Conservation (phyloP, 2,113 vertebrate genomes). For the Protobothrops flavoviridis region DNA sequence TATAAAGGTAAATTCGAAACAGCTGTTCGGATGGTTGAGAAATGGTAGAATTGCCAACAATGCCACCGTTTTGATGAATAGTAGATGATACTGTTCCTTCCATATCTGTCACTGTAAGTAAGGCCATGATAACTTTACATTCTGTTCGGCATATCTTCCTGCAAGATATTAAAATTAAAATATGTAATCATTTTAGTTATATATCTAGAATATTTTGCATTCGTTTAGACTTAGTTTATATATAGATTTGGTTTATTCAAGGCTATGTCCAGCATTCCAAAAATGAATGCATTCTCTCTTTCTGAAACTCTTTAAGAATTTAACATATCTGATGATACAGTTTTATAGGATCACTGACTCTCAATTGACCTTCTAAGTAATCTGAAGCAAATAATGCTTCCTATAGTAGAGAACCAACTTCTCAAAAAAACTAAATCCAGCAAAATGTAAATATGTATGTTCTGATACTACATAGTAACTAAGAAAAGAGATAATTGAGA, state of each 20-base stretch:
- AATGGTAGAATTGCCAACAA: slow-evolving; percentile 56
- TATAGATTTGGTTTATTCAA: not conserved
- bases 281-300: not conserved
- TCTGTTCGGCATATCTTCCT: slow-evolving; percentile 64
- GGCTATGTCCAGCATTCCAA: not conserved
- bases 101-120: slow-evolving; percentile 83
- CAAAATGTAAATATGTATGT: not conserved
- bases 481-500: not conserved
- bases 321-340: not conserved
- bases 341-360: not conserved
- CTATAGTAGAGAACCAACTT: not conserved
- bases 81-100: slow-evolving; percentile 66
- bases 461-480: not conserved
- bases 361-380: not conserved
- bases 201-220: not conserved
- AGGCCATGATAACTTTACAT: slow-evolving; percentile 74
- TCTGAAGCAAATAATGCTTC: not conserved
- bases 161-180: slow-evolving; percentile 36
- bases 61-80: slow-evolving; percentile 70
- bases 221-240: not conserved
- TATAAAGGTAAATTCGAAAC: slow-evolving; percentile 84
- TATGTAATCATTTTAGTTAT: not conserved
- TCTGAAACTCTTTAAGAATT: not conserved
- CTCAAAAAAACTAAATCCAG: not conserved
- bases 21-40: slow-evolving; percentile 69